phyloP scores from a whole-genome alignment of 2,888 invertebrate species.

The Phytoseiulus persimilis region DNA sequence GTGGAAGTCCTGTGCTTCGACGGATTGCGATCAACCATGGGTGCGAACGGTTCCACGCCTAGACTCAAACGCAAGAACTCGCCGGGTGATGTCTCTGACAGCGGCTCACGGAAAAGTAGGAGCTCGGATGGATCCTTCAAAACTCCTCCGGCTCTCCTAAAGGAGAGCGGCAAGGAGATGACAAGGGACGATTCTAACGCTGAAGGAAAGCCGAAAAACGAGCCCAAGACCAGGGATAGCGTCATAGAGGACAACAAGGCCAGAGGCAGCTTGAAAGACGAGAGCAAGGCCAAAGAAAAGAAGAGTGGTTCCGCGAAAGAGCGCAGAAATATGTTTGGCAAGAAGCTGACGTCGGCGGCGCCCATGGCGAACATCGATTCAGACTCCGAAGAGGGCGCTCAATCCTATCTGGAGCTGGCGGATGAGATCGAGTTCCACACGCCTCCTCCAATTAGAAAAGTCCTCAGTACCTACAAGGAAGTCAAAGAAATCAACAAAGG shows the following conservation, averaged over 20 bases:
- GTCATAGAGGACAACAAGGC: not conserved
- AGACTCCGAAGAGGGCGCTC: constrained; percentile 29
- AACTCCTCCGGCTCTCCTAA: not conserved
- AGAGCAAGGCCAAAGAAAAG: not conserved
- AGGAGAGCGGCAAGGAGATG: not conserved
- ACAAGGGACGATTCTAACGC: not conserved
- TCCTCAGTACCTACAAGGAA: not conserved
- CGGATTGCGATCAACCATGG: not conserved
- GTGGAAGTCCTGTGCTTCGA: not conserved
- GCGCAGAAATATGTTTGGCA: not conserved
- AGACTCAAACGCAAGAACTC: constrained; percentile 23
- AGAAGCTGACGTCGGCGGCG: not conserved
- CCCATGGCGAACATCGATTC: constrained; percentile 35
- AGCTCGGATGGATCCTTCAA: constrained; percentile 29
- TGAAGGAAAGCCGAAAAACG: not conserved
- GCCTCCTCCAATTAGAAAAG: not conserved
- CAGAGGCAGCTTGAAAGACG: not conserved
- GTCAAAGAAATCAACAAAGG: constrained; percentile 24
- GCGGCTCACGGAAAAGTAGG: constrained; percentile 13
- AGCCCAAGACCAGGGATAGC: no score
- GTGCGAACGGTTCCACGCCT: constrained; percentile 23
- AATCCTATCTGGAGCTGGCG: not conserved
- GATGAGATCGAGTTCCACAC: constrained; percentile 34
- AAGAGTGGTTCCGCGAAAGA: not conserved
- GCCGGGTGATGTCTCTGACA: constrained; percentile 27